These are phyloP conservation scores for Bemisia tabaci DNA, from an alignment of 1,140 invertebrate species.

Conservation along the genomic window DNA sequence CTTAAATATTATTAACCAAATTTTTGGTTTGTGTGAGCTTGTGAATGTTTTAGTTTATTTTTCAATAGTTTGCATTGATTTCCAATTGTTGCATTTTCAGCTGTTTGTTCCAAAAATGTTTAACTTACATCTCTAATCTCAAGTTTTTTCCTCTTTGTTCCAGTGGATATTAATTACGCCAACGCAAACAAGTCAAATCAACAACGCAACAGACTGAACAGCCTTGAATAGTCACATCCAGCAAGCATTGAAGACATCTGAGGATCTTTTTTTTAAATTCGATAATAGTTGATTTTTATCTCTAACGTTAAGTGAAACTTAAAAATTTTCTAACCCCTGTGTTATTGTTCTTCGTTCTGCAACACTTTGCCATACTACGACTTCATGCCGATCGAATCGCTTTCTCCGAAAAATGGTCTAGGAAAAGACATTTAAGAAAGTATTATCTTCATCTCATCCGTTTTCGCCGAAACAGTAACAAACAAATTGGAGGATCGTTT, in stretches of 20 bases:
- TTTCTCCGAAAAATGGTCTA: not conserved
- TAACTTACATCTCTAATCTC: no score
- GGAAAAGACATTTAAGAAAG: conserved; percentile 6
- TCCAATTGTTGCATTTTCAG: no score
- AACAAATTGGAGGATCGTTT: not conserved
- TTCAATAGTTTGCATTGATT: no score
- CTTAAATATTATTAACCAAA: no score
- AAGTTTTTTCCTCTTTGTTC: no score
- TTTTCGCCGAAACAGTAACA: not conserved
- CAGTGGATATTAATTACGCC: not conserved
- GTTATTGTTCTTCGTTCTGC: not conserved
- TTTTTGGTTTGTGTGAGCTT: no score
- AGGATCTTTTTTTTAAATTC: conserved; percentile 43
- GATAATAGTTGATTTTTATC: not conserved
- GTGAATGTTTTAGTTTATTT: no score
- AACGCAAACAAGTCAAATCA: conserved; percentile 22
- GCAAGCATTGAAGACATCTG: conserved; percentile 85
- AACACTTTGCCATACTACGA: conserved; percentile 1
- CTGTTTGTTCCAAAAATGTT: no score
- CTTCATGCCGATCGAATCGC: not conserved
- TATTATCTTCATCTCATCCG: conserved; percentile 5
- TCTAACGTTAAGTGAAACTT: conserved; percentile 2
- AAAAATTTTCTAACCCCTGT: not conserved
- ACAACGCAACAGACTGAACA: conserved; percentile 35
- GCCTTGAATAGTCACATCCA: conserved; percentile 56